These are phyloP conservation scores for Parauchenoglanis ngamensis DNA, from an alignment of 2,797 vertebrate genomes.

Conservation along the genomic window DNA sequence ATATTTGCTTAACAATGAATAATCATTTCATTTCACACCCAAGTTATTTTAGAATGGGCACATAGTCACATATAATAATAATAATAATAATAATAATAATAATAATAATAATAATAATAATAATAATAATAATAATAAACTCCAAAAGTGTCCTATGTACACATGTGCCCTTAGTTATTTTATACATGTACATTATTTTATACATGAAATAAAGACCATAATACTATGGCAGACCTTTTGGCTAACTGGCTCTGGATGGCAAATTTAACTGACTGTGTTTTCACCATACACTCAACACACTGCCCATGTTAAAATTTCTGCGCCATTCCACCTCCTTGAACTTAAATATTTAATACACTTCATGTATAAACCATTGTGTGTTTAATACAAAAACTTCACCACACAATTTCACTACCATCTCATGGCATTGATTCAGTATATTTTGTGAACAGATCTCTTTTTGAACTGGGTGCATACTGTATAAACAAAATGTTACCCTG, in stretches of 20 bases:
- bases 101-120: not conserved
- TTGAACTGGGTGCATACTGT: not conserved
- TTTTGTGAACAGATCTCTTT: not conserved
- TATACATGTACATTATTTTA: not conserved
- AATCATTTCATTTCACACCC: not conserved
- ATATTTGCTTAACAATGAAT: not conserved
- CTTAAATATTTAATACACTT: not conserved
- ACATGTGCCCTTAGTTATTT: not conserved
- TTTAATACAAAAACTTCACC: not conserved
- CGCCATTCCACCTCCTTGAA: not conserved
- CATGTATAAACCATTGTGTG: too few relatives aligned
- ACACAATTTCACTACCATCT: not conserved
- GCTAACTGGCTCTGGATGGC: not conserved
- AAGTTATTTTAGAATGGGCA: not conserved
- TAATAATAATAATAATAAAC: too few relatives aligned
- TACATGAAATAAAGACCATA: not conserved
- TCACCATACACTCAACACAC: not conserved
- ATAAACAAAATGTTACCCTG: not conserved
- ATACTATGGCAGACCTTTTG: not conserved
- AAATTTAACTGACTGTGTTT: not conserved
- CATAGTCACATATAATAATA: not conserved
- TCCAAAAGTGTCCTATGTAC: not conserved
- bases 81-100: too few relatives aligned
- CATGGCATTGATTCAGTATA: not conserved
- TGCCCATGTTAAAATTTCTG: not conserved